Evolutionary conservation across 2,113 vertebrate genomes (phyloP).

Genomic region (Sapajus apella): DNA sequence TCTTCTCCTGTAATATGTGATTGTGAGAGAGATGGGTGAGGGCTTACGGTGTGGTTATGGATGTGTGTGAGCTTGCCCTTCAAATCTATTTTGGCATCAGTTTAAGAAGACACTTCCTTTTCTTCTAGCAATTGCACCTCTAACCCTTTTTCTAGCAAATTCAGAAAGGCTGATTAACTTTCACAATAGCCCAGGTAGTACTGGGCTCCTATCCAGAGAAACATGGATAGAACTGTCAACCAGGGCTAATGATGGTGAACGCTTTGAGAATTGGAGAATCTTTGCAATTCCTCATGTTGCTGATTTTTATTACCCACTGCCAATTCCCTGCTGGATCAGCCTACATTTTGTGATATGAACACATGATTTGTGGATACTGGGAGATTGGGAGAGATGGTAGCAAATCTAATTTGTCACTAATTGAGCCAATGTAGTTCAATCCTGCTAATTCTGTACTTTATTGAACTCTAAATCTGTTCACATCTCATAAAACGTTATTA

Average conservation of each 20-base stretch:
- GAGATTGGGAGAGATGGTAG: neutral
- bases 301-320: neutral
- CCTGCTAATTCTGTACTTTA: constrained; percentile 51
- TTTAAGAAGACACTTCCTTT: neutral
- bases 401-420: constrained; percentile 25
- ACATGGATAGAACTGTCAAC: neutral
- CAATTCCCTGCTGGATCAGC: neutral
- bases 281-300: neutral
- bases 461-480: constrained; percentile 28
- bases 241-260: neutral
- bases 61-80: neutral
- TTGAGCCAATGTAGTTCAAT: neutral
- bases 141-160: neutral
- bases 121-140: neutral
- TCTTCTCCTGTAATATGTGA: neutral
- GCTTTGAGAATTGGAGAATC: neutral
- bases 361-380: neutral
- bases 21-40: neutral
- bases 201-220: neutral
- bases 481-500: neutral
- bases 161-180: neutral
- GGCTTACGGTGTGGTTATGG: neutral
- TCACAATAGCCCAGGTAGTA: neutral
- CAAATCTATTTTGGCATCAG: neutral
- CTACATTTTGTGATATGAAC: neutral